Base-by-base conservation (phyloP, 2,797 vertebrate genomes). In the Psittacula echo region DNA sequence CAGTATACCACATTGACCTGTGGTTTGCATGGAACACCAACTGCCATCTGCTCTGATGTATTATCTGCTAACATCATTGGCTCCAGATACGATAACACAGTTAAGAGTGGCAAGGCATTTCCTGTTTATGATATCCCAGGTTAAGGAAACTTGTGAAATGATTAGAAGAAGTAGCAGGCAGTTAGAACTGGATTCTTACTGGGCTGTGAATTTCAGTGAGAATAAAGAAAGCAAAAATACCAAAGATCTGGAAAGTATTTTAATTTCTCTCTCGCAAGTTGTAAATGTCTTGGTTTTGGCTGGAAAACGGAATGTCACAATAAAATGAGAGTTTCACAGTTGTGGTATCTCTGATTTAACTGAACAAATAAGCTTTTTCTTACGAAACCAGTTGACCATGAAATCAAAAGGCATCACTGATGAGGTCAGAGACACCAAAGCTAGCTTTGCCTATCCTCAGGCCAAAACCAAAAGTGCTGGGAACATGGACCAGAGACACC, bases 11-110 rank as follows among this genome's bases (percentile, higher is more conserved):
- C 91, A 82, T 92, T 90, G 83, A 94, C 65, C 71, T 92, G 94
- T 89, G 88, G 83, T 97, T 97, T 97, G 29, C 85, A 72, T 62
- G 54, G 87, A 95, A 86, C 80, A 92, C 78, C 94, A 97, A 96
- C 95, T 90, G 94, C 85, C 93, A 91, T 96, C 87, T 89, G 91
- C 93, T 93, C 76, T 93, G 95, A 95, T 95, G 61, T 68, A 91
- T 97, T 96, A 95, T 95, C 84, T 95, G 93, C 77, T 95, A 89
- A 86, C 93, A 92, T 95, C 92, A 89, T 67, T 85, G 77, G 72
- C 82, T 84, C 64, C 78, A 92, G 73, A 86, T 89, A 76, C 42
- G 13, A 66, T 58, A 94, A 80, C 85, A 92, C 65, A 83, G 65
- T 7, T 86, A 45, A 95, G 70, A 94, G 56, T 87, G 86, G 81